A percentile compares a stretch with the other conserved stretches of the same genome.
Evolutionary conservation across 2,888 invertebrate species (phyloP).

Genomic region (Idaea aversata): DNA sequence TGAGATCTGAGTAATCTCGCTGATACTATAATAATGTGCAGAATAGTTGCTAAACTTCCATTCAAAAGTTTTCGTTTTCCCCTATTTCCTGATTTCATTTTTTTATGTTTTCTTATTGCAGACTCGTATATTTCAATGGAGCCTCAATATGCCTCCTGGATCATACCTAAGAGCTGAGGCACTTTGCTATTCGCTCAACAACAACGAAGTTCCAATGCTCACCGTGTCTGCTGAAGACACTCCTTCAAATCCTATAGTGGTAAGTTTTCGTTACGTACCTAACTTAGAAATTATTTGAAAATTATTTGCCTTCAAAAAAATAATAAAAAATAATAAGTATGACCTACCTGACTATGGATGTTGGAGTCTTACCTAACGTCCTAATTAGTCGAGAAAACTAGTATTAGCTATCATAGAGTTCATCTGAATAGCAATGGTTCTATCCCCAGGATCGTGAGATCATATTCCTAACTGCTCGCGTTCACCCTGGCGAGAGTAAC

Average conservation of each 20-base stretch:
- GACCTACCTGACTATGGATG: too few relatives aligned
- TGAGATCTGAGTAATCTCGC: too few relatives aligned
- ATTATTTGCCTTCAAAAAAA: too few relatives aligned
- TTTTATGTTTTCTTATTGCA: slow-evolving; percentile 41
- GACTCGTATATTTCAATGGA: slow-evolving; percentile 83
- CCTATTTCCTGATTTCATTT: too few relatives aligned
- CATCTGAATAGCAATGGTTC: background rate
- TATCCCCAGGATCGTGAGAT: slow-evolving; percentile 80
- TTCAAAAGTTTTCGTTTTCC: too few relatives aligned
- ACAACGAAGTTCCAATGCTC: slow-evolving; percentile 87
- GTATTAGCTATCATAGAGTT: background rate
- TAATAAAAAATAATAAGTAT: too few relatives aligned
- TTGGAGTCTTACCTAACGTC: too few relatives aligned
- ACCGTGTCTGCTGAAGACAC: slow-evolving; percentile 85
- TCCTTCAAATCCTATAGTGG: slow-evolving; percentile 77
- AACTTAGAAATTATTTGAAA: too few relatives aligned
- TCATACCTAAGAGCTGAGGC: slow-evolving; percentile 84
- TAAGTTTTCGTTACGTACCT: slow-evolving; percentile 35
- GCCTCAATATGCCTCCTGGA: slow-evolving; percentile 62
- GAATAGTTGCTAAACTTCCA: too few relatives aligned
- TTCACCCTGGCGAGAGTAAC: slow-evolving; percentile 94
- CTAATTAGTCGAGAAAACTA: too few relatives aligned
- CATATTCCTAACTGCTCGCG: slow-evolving; percentile 88
- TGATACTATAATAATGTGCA: too few relatives aligned
- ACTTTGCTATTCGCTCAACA: slow-evolving; percentile 85